Evolutionary conservation across 2,888 invertebrate species (phyloP).

Genomic region (Aricia artaxerxes): DNA sequence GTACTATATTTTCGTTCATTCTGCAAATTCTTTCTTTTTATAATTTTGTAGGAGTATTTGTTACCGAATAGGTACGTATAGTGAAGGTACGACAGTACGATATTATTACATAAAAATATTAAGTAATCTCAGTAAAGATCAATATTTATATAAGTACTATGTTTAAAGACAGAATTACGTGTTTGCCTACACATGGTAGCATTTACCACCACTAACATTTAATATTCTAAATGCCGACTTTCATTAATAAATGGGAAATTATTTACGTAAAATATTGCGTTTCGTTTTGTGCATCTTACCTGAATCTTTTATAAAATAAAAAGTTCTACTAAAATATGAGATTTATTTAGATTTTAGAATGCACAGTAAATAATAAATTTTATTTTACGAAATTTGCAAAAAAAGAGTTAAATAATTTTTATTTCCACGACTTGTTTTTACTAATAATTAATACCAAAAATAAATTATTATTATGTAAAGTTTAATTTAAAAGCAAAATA

Average conservation of each 20-base stretch:
- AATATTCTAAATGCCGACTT: constrained; percentile 9
- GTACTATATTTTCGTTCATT: too few species aligned
- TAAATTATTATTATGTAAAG: not conserved
- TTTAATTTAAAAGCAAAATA: not conserved
- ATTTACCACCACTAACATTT: not conserved
- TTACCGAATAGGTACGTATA: not conserved
- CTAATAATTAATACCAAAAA: too few species aligned
- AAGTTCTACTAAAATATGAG: too few species aligned
- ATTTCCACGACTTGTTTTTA: too few species aligned
- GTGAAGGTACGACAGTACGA: not conserved
- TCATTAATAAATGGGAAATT: constrained; percentile 5
- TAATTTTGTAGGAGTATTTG: too few species aligned
- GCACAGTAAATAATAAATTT: too few species aligned
- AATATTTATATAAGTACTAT: constrained; percentile 21
- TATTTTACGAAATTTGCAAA: too few species aligned
- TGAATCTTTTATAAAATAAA: not conserved
- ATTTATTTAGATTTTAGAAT: too few species aligned
- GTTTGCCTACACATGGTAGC: not conserved
- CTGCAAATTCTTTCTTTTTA: too few species aligned
- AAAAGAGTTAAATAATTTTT: too few species aligned
- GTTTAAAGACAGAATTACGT: constrained; percentile 3
- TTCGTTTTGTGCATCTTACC: not conserved
- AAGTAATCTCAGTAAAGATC: constrained; percentile 11
- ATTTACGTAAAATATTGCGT: constrained; percentile 19
- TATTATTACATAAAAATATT: not conserved